Conservation (phyloP, 1,140 invertebrate species). For the Archivesica marissinica region DNA sequence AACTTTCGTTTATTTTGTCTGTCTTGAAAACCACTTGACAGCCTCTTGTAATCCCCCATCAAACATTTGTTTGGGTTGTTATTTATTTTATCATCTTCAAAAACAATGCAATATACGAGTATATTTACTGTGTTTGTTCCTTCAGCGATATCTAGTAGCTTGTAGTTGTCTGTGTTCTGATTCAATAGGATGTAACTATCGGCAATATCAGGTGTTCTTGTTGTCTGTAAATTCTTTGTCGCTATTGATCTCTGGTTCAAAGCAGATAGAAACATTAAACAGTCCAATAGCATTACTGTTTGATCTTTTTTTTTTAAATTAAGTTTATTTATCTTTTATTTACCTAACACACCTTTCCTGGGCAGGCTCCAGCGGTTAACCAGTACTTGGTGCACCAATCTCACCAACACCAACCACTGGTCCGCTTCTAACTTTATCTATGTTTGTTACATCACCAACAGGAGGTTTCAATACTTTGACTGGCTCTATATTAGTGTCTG, state of each 20-base stretch:
- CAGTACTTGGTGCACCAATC: too few relatives aligned
- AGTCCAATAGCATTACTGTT: too few relatives aligned
- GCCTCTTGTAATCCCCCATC: background rate
- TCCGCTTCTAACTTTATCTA: background rate
- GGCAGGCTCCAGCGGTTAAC: too few relatives aligned
- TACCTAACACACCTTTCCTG: too few relatives aligned
- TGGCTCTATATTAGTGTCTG: background rate
- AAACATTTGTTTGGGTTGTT: background rate
- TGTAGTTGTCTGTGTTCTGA: background rate
- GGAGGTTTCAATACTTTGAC: conserved; percentile 1
- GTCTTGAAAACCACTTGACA: background rate
- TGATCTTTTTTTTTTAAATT: too few relatives aligned
- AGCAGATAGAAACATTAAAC: conserved; percentile 30
- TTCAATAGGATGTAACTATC: background rate
- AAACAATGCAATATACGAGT: background rate
- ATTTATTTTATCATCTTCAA: conserved; percentile 41
- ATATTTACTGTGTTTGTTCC: background rate
- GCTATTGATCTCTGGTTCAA: conserved; percentile 21
- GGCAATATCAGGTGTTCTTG: conserved; percentile 35
- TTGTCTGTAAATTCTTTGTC: background rate
- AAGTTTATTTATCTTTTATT: too few relatives aligned
- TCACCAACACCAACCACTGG: too few relatives aligned
- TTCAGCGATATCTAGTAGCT: background rate
- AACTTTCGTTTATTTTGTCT: background rate
- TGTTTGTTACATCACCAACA: conserved; percentile 18